Base-by-base conservation (phyloP, 2,797 vertebrate genomes). In the Mustela erminea region DNA sequence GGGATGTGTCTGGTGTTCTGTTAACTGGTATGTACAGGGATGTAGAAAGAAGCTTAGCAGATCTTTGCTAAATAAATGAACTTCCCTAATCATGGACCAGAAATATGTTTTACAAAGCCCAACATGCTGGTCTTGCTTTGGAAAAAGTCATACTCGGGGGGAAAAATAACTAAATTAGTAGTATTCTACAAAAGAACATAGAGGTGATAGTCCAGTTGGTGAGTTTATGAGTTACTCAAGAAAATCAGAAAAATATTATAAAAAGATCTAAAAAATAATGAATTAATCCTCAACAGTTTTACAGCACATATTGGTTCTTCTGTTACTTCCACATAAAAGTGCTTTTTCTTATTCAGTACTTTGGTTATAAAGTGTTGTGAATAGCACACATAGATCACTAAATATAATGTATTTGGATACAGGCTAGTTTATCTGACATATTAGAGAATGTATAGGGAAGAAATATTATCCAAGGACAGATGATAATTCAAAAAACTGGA, bases 21-120 rank as follows among this genome's bases (percentile, higher is more conserved):
- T 38, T 68, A 41, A 72, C 6, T 70, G 35, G 41, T 82, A 90
- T 9, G 58, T 41, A n/a, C 17, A 64, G 27, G 43, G 25, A 87
- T 64, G 7, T 43, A 92, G 54, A 64, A 75, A n/a, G 17, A 15
- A 91, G 17, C 27, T 86, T 70, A 70, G 43, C 11, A 29, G 27
- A 81, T 77, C 75, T 87, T 70, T 83, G 27, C 23, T 78, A 54
- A 94, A 94, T 56, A 64, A 90, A 90, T 92, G 72, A 92, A 83
- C 18, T 81, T 27, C 84, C 58, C 78, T 72, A 84, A 38, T 74
- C 58, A 85, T 54, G 35, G 23, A 74, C 20, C 20, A 49, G 38
- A 85, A 66, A 87, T 90, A 66, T 38, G 11, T 87, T 95, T 95
- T 58, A 70, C 46, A 72, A 97, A 91, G 35, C 15, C 82, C 38